phyloP scores from a whole-genome alignment of 2,797 vertebrate species.

The Syngnathus acus region DNA sequence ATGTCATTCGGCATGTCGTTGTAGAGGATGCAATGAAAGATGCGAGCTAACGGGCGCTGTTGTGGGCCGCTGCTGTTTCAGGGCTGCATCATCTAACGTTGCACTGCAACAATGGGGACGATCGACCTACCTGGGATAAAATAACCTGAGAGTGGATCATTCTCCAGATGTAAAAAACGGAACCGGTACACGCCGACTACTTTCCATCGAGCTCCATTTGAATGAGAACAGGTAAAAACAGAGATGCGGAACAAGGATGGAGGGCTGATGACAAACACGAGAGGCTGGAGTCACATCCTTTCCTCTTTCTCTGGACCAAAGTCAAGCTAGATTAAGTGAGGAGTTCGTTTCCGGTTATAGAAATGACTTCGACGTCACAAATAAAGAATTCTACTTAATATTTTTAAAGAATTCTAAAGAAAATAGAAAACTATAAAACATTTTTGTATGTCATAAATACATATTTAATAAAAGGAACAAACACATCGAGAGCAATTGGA shows the following conservation, averaged over 20 bases:
- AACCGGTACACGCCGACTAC: conserved; percentile 17
- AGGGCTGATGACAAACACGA: conserved; percentile 10
- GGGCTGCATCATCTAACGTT: conserved; percentile 23
- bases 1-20: background rate
- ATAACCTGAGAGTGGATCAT: conserved; percentile 56
- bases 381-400: background rate
- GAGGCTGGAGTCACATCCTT: conserved; percentile 43
- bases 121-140: conserved; percentile 56
- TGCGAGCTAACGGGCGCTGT: conserved; percentile 7
- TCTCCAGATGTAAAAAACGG: conserved; percentile 19
- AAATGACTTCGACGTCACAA: too few relatives aligned
- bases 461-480: background rate
- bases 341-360: background rate
- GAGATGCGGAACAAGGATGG: conserved; percentile 17
- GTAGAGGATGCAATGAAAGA: background rate
- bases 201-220: conserved; percentile 35
- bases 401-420: background rate
- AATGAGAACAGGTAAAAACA: conserved; percentile 11
- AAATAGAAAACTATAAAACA: too few relatives aligned
- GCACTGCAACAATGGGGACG: conserved; percentile 42
- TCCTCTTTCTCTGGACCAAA: conserved; percentile 34
- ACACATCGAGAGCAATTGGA: background rate
- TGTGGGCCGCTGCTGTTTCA: conserved; percentile 28
- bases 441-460: too few relatives aligned
- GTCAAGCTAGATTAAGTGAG: conserved; percentile 4